phyloP scores from a whole-genome alignment of 2,797 vertebrate genomes.

The Leptodactylus fallax region DNA sequence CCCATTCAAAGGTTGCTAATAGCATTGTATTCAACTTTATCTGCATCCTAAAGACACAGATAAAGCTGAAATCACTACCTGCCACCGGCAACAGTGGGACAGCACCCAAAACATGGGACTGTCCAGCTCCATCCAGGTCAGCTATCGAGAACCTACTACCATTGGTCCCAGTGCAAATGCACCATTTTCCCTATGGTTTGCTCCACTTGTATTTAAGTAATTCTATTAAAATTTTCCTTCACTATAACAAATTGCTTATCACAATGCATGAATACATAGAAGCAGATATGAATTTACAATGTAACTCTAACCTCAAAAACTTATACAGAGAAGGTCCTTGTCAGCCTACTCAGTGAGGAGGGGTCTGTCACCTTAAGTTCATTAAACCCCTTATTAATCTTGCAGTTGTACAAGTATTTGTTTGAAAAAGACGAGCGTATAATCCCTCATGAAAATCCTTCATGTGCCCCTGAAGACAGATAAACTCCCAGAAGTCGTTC shows the following conservation, averaged over 20 bases:
- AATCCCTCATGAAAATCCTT: constrained; percentile 25
- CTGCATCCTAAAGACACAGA: too few relatives aligned
- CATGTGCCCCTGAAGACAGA: constrained; percentile 31
- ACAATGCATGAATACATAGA: not conserved
- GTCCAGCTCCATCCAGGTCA: too few relatives aligned
- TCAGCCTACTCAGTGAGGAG: not conserved
- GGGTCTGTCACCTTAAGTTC: not conserved
- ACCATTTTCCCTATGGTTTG: too few relatives aligned
- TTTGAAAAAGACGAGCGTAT: constrained; percentile 15
- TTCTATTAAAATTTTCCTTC: not conserved
- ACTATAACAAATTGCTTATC: not conserved
- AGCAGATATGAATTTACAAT: not conserved
- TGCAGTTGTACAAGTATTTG: constrained; percentile 25
- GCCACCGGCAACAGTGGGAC: too few relatives aligned
- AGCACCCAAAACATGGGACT: too few relatives aligned
- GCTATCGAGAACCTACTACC: too few relatives aligned
- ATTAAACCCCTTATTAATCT: constrained; percentile 30
- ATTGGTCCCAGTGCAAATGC: too few relatives aligned
- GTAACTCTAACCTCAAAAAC: not conserved
- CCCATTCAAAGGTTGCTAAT: too few relatives aligned
- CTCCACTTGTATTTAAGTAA: too few relatives aligned
- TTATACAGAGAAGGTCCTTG: not conserved
- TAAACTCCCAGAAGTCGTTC: constrained; percentile 43
- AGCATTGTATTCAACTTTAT: too few relatives aligned
- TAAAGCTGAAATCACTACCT: too few relatives aligned